These are phyloP conservation scores for Eufriesea mexicana DNA, from an alignment of 1,140 invertebrate species.

Conservation along the genomic window DNA sequence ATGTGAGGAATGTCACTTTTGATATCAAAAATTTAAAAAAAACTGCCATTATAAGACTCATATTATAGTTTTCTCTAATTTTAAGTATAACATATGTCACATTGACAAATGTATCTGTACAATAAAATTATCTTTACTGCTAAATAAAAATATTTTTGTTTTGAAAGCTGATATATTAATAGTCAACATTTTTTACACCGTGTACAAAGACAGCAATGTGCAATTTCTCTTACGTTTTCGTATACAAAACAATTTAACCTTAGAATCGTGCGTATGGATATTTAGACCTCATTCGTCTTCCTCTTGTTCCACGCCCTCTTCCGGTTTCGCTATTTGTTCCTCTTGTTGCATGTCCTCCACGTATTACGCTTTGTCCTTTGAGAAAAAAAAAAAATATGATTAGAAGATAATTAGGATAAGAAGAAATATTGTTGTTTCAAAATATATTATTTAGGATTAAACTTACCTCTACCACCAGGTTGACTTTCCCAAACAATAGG, in stretches of 20 bases:
- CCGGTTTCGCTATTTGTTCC: conserved; percentile 61
- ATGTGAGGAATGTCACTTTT: conserved; percentile 35
- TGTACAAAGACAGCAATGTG: not conserved
- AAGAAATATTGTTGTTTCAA: not conserved
- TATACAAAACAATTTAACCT: conserved; percentile 10
- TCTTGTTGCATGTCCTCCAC: conserved; percentile 63
- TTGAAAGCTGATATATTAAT: conserved; percentile 36
- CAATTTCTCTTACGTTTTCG: not conserved
- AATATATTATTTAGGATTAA: not conserved
- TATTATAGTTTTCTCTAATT: not conserved
- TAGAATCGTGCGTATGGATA: conserved; percentile 63
- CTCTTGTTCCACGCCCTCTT: conserved; percentile 69
- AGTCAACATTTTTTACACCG: conserved; percentile 31
- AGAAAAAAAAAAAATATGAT: not conserved
- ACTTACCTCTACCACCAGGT: conserved; percentile 65
- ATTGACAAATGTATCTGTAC: conserved; percentile 13
- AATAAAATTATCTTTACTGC: conserved; percentile 26
- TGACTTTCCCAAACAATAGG: conserved; percentile 80
- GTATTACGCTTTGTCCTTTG: conserved; percentile 65
- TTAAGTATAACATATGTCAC: not conserved
- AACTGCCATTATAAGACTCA: not conserved
- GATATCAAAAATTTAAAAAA: not conserved
- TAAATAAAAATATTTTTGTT: conserved; percentile 33
- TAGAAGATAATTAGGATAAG: not conserved
- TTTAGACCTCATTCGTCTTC: conserved; percentile 69